Base-by-base conservation (phyloP, 1,140 invertebrate genomes). In the Bombus ignitus region DNA sequence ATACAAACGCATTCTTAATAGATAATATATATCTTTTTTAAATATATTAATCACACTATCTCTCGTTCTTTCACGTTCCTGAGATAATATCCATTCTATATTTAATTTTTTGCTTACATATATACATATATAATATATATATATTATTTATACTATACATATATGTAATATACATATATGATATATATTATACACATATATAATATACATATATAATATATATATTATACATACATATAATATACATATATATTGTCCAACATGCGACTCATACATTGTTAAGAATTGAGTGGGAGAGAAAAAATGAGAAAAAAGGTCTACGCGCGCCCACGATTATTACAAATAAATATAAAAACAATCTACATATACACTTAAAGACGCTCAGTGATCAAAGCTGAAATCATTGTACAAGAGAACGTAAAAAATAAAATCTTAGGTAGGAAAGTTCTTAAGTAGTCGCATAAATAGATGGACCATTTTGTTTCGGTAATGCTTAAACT, bases 1-100 rank as follows among this genome's bases (percentile, higher is more conserved):
- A 72, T 65, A 83, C 83, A 77, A 86, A 86, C 81, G 65, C 74
- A 86, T 65, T 65, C 53, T 77, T 76, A 75, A 57, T 85, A 73
- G 37, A 65, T 73, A 10, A 74, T 85, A 85, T 78, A 77, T n/a
- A 10, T 72, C 12, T 9, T 37, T 25, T 68, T 12, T 75, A 35
- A 78, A 89, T 89, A 87, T 89, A 89, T 87, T 81, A 83, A 76
- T 87, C 76, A 85, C 68, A 65, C 82, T 82, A 68, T 79, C 53
- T 76, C 42, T 88, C 83, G 18, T 44, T 85, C 77, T 57, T 57
- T 80, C 53, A 53, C 73, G 42, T 88, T 84, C 89, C 89, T 91
- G 89, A 91, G 89, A 83, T 87, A 86, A 88, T 81, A 88, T 90
- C 77, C 83, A 74, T 87, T 88, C 72, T 88, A 86, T 86, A 71